Evolutionary conservation across 2,888 invertebrate species (phyloP).

Genomic region (Alviniconcha strummeri): DNA sequence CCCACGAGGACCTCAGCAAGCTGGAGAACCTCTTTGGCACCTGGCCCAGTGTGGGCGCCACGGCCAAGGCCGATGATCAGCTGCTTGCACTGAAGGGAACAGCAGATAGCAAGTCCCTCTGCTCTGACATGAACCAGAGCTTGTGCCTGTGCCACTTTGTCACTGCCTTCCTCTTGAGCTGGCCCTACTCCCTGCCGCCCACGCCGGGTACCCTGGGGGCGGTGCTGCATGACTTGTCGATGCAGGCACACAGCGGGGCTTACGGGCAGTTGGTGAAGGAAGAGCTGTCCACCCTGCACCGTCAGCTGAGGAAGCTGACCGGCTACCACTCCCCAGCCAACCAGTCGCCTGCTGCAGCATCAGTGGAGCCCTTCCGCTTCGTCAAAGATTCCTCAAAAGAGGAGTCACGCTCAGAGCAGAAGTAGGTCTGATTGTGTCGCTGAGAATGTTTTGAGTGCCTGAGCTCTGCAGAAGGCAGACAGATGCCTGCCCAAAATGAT

Average conservation of each 20-base stretch:
- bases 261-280: constrained; percentile 15
- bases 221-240: constrained; percentile 6
- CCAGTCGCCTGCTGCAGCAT: not conserved
- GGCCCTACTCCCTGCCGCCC: constrained; percentile 44
- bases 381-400: too few species aligned
- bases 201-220: constrained; percentile 1
- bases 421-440: too few species aligned
- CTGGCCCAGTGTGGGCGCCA: not conserved
- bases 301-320: constrained; percentile 31
- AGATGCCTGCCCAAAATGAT: too few species aligned
- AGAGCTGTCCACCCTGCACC: constrained; percentile 30
- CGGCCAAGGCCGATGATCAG: not conserved
- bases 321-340: constrained; percentile 25
- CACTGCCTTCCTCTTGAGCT: constrained; percentile 46
- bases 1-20: constrained; percentile 5
- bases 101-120: not conserved
- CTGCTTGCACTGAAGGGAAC: not conserved
- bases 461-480: too few species aligned
- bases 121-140: not conserved
- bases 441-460: too few species aligned
- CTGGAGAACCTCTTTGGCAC: constrained; percentile 31
- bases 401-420: too few species aligned
- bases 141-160: constrained; percentile 44
- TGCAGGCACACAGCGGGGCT: not conserved
- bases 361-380: too few species aligned